Base-by-base conservation (phyloP, 2,888 invertebrate genomes). In the Candidula unifasciata region DNA sequence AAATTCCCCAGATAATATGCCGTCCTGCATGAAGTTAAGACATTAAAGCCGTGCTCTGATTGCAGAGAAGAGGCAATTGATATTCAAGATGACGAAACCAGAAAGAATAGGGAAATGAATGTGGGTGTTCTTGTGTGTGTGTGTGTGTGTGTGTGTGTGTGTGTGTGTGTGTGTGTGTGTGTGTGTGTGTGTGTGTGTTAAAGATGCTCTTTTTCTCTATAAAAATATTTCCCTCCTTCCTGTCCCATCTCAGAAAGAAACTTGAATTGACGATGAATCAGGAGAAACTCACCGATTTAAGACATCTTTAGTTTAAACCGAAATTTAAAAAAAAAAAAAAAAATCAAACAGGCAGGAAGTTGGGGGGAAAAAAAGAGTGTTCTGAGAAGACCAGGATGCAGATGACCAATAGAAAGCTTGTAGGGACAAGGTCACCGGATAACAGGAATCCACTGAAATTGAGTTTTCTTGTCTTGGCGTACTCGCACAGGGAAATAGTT, bases 21-120 rank as follows among this genome's bases (percentile, higher is more conserved):
- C 64, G 16, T 78, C 78, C 37, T 64, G 35, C 37, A 78, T 64
- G 78, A 78, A 64, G 78, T 78, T 35, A 78, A 64, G 78, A 33
- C 60, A 78, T 78, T 78, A 78, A 78, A 64, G 30, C 64, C 37
- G n/a, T 6, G 27, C 64, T 64, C 60, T 60, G 78, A 78, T 78
- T 78, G 78, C 60, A 64, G 24, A 5, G 16, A 27, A 16, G 60
- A 78, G 33, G 33, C 35, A 78, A 60, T 78, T 60, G 78, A 64
- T 60, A 78, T 64, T 78, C 78, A 64, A 64, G 37, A 64, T 64
- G 35, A 13, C 24, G 64, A 78, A 10, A 33, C 24, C 64, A n/a
- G 10, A 60, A 35, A 78, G 60, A 78, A 78, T 64, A 78, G 78
- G 24, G 35, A 64, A 78, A 78, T 64, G 27, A 35, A 76, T 57